Percentiles rank a stretch among this genome's conserved stretches.
phyloP scores from a whole-genome alignment of 2,113 vertebrate genomes.

The Tichodroma muraria region DNA sequence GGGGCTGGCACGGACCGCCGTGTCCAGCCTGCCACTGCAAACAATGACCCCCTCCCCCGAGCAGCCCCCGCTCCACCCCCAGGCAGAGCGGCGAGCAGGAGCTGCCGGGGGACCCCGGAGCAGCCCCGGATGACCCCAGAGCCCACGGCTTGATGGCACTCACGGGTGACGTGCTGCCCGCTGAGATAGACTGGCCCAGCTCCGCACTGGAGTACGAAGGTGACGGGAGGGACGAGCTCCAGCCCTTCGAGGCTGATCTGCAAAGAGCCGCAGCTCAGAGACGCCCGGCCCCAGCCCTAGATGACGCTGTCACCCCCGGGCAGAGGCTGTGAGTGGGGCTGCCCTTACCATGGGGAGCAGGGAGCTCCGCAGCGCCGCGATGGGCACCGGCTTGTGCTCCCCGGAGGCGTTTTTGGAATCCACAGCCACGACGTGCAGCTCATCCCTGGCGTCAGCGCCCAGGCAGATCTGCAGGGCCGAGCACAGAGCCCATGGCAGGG shows the following conservation, averaged over 20 bases:
- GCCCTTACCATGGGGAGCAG: slow-evolving; percentile 61
- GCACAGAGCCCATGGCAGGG: not conserved
- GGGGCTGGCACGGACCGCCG: fast-evolving
- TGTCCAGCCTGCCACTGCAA: not conserved
- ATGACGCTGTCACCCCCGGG: fast-evolving
- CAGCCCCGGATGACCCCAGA: fast-evolving
- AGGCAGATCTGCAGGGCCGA: slow-evolving; percentile 50
- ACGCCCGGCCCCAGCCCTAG: fast-evolving
- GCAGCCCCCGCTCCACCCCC: not conserved
- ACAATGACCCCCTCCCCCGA: no score
- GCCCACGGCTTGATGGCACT: not conserved
- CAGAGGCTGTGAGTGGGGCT: fast-evolving
- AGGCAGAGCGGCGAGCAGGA: fast-evolving
- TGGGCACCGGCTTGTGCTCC: slow-evolving; percentile 1
- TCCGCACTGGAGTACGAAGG: slow-evolving; percentile 61
- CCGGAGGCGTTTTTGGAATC: slow-evolving; percentile 6
- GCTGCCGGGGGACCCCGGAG: not conserved
- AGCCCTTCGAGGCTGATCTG: slow-evolving; percentile 63
- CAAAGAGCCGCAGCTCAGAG: not conserved
- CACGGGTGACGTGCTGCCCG: slow-evolving; percentile 57
- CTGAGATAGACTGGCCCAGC: slow-evolving; percentile 66
- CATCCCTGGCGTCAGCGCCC: slow-evolving; percentile 37
- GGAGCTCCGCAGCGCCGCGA: slow-evolving; percentile 36
- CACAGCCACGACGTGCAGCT: slow-evolving; percentile 64
- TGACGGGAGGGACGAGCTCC: slow-evolving; percentile 65